Evolutionary conservation across 2,888 invertebrate genomes (phyloP).

Genomic region (Gymnocheta viridis): DNA sequence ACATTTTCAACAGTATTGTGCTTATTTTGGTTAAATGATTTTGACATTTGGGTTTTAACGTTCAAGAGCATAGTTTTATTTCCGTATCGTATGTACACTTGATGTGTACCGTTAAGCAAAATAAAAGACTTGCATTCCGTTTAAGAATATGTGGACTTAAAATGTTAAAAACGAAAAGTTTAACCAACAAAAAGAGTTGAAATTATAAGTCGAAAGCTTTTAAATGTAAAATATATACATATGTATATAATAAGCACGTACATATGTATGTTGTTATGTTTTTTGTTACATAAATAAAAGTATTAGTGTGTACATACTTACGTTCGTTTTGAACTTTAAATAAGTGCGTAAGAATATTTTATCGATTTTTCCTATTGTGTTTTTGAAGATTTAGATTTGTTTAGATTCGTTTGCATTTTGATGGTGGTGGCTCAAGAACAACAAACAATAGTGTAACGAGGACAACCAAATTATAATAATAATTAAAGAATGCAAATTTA

Average conservation of each 20-base stretch:
- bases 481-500: background rate
- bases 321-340: background rate
- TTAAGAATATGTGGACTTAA: background rate
- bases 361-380: slow-evolving; percentile 32
- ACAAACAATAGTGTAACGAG: background rate
- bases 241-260: background rate
- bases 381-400: background rate
- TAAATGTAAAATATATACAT: background rate
- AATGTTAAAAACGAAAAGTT: background rate
- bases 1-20: no score
- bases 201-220: no score
- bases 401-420: background rate
- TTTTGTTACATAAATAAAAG: background rate
- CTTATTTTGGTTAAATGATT: background rate
- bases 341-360: background rate
- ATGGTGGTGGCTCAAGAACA: background rate
- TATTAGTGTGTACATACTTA: background rate
- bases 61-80: background rate
- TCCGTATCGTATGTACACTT: background rate
- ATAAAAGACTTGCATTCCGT: background rate
- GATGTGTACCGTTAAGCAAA: background rate
- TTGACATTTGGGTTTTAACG: background rate
- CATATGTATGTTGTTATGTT: background rate
- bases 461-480: background rate
- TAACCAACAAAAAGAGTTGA: background rate